Evolutionary conservation across 2,797 vertebrate species (phyloP).

Genomic region (Lacerta bilineata): DNA sequence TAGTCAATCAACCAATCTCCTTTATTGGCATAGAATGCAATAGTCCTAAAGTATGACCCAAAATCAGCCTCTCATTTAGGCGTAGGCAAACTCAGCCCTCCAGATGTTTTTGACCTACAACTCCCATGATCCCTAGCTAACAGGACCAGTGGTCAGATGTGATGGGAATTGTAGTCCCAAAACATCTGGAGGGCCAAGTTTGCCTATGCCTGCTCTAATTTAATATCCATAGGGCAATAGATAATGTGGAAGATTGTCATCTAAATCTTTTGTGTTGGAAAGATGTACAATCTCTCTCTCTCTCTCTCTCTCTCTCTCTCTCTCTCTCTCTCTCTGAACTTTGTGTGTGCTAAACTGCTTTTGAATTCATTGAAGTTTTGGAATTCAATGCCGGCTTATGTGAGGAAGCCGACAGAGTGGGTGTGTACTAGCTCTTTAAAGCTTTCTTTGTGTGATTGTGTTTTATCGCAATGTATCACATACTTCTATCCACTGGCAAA

Average conservation of each 20-base stretch:
- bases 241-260: background rate
- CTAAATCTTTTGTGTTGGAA: background rate
- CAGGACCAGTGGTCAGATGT: too few relatives aligned
- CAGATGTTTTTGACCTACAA: too few relatives aligned
- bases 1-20: background rate
- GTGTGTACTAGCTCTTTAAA: constrained; percentile 19
- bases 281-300: background rate
- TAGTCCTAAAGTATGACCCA: background rate
- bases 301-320: too few relatives aligned
- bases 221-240: background rate
- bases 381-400: background rate
- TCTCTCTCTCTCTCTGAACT: background rate
- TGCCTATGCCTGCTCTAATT: background rate
- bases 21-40: background rate
- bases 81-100: too few relatives aligned
- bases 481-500: background rate
- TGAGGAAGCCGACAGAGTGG: background rate
- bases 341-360: background rate
- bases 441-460: background rate
- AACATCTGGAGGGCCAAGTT: too few relatives aligned
- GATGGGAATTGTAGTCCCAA: too few relatives aligned
- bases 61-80: background rate
- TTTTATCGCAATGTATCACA: background rate
- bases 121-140: too few relatives aligned
- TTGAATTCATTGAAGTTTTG: background rate